These are phyloP conservation scores for Cyclura pinguis DNA, from an alignment of 2,797 vertebrate genomes.

Conservation along the genomic window DNA sequence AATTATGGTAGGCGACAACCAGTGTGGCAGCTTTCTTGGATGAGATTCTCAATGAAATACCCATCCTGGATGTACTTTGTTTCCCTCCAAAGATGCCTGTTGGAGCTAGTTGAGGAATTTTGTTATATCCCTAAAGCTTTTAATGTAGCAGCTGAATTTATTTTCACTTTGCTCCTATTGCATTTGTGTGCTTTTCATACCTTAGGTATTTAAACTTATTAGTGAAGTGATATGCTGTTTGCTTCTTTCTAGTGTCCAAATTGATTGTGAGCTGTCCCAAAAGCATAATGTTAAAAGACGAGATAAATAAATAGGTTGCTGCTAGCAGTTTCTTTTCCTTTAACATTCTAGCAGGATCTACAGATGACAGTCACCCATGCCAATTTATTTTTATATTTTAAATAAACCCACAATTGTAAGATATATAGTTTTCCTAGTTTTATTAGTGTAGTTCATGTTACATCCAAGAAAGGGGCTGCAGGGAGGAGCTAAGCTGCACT, in stretches of 20 bases:
- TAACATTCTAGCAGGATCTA: background rate
- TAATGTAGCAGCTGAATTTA: background rate
- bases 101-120: background rate
- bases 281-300: background rate
- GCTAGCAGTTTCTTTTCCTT: background rate
- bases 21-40: no score
- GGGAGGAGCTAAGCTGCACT: no score
- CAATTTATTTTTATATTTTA: background rate
- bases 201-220: background rate
- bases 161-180: background rate
- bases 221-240: background rate
- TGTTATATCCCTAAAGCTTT: background rate
- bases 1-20: no score
- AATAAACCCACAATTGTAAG: background rate
- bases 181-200: background rate
- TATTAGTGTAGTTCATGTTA: background rate
- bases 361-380: background rate
- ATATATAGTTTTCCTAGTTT: background rate
- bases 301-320: slow-evolving; percentile 8
- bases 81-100: background rate
- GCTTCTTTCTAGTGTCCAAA: background rate
- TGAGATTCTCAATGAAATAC: no score
- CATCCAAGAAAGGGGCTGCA: background rate
- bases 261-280: slow-evolving; percentile 3
- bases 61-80: no score